Evolutionary conservation across 2,797 vertebrate species (phyloP).

Genomic region (Spea hammondii): DNA sequence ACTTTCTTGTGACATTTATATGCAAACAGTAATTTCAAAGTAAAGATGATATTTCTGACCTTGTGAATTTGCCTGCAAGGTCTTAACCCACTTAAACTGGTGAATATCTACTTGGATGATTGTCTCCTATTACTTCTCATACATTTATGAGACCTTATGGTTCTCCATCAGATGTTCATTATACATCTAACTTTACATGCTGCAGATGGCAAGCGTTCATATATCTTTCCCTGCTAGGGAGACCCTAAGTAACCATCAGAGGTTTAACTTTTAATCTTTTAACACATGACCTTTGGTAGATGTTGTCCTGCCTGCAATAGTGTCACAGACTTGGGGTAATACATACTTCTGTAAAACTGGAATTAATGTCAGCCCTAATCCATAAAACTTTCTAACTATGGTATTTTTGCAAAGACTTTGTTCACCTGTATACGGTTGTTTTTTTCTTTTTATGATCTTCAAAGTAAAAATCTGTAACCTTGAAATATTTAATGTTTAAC

Average conservation of each 20-base stretch:
- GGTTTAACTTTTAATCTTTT: neutral
- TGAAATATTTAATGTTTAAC: constrained; percentile 49
- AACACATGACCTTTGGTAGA: constrained; percentile 11
- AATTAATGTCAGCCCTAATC: neutral
- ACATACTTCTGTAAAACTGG: neutral
- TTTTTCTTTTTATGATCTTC: constrained; percentile 30
- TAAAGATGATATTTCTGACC: too few species aligned
- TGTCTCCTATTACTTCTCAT: neutral
- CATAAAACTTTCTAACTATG: neutral
- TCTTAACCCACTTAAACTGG: too few species aligned
- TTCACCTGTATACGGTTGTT: neutral
- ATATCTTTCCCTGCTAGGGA: constrained; percentile 6
- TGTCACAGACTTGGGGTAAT: neutral
- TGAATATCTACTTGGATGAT: too few species aligned
- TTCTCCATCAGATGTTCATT: neutral
- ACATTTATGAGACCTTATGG: neutral
- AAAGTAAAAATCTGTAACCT: constrained; percentile 38
- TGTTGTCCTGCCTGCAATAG: neutral
- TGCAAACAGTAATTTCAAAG: neutral
- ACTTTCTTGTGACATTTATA: constrained; percentile 9
- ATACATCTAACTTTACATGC: neutral
- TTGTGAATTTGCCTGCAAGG: too few species aligned
- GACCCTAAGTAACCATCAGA: constrained; percentile 15
- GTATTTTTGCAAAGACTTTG: constrained; percentile 18
- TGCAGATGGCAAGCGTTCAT: neutral